phyloP scores from a whole-genome alignment of 2,113 vertebrate species.

The Chitala chitala region DNA sequence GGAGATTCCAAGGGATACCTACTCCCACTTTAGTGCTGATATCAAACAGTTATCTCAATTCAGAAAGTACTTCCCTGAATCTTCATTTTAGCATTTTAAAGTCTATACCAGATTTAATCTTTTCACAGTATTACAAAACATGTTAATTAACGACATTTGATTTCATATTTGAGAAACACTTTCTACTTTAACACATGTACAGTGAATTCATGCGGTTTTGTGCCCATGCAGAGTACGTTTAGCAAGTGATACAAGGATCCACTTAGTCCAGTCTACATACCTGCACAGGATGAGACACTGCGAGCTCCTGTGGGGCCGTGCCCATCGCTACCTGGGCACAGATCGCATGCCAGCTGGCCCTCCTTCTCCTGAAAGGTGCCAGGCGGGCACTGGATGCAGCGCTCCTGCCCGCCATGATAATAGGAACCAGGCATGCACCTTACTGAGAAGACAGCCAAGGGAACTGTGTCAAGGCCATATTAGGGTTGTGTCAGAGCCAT shows the following conservation, averaged over 20 bases:
- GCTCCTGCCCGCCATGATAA: slow-evolving; percentile 91
- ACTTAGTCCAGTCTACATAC: slow-evolving; percentile 49
- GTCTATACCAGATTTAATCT: no score
- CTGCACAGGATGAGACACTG: slow-evolving; percentile 85
- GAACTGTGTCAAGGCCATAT: neutral
- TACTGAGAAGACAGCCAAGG: slow-evolving; percentile 78
- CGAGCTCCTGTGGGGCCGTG: slow-evolving; percentile 80
- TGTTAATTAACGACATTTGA: no score
- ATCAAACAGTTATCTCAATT: no score
- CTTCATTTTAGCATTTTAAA: no score
- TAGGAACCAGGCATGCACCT: slow-evolving; percentile 92
- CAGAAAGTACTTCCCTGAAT: no score
- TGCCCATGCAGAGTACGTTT: no score
- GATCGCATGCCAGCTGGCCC: slow-evolving; percentile 93
- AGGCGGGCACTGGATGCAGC: slow-evolving; percentile 83
- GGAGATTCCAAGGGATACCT: no score
- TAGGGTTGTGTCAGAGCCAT: neutral
- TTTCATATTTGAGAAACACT: no score
- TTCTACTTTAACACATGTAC: no score
- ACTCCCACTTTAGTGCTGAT: no score
- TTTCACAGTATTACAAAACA: no score
- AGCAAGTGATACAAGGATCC: neutral
- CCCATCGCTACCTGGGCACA: slow-evolving; percentile 86
- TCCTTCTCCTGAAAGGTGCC: slow-evolving; percentile 97
- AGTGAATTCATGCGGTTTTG: no score